These are phyloP conservation scores for Pachymerium ferrugineum DNA, from an alignment of 2,888 invertebrate genomes.

Conservation along the genomic window DNA sequence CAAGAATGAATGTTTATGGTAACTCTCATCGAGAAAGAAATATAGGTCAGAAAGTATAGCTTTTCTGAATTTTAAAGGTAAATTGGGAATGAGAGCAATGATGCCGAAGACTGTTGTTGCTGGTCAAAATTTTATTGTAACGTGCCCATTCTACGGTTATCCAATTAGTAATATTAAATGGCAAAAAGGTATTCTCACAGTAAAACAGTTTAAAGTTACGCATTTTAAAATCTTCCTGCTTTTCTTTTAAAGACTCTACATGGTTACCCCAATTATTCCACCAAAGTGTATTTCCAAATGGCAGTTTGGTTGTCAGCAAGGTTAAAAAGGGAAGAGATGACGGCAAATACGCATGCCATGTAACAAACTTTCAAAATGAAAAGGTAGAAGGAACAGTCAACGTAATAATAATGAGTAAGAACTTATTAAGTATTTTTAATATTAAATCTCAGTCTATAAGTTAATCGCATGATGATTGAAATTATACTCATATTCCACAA, in stretches of 20 bases:
- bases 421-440: background rate
- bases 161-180: conserved; percentile 10
- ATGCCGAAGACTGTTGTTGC: background rate
- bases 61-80: background rate
- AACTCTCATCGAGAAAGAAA: background rate
- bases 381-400: conserved; percentile 42
- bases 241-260: background rate
- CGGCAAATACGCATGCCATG: conserved; percentile 47
- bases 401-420: conserved; percentile 46
- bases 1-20: conserved; percentile 9
- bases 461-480: background rate
- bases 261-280: background rate
- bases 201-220: background rate
- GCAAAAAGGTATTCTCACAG: conserved; percentile 16
- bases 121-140: conserved; percentile 25
- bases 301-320: conserved; percentile 45
- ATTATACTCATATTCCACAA: background rate
- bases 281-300: conserved; percentile 40
- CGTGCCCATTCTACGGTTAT: no score
- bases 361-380: conserved; percentile 41
- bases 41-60: background rate
- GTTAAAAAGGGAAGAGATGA: conserved; percentile 46
- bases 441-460: background rate
- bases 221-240: background rate
- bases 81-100: background rate